Evolutionary conservation across 2,797 vertebrate genomes (phyloP).

Genomic region (Eidolon dupreanum): DNA sequence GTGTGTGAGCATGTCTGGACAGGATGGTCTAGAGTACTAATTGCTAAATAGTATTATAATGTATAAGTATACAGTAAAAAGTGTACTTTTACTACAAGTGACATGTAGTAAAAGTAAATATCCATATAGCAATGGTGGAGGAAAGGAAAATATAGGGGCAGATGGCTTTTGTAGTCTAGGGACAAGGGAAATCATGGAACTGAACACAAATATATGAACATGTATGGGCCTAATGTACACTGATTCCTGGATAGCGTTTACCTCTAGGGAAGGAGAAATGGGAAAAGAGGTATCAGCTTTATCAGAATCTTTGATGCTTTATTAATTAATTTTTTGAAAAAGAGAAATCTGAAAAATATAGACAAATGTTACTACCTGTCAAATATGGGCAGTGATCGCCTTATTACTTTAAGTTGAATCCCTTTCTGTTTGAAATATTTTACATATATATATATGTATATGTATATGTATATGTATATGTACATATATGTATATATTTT

Average conservation of each 20-base stretch:
- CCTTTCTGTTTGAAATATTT: neutral
- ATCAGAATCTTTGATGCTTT: neutral
- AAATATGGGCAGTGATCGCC: neutral
- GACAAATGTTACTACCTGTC: neutral
- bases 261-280: neutral
- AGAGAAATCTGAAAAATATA: neutral
- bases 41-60: no score
- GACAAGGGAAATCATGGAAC: neutral
- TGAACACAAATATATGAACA: neutral
- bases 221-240: neutral
- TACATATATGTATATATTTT: no score
- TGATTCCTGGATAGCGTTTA: neutral
- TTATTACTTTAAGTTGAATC: neutral
- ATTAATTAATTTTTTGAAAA: neutral
- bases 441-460: neutral
- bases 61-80: no score
- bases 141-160: neutral
- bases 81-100: neutral
- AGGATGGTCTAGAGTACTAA: no score
- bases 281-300: neutral
- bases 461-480: no score
- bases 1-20: neutral
- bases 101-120: neutral
- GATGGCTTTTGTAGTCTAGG: neutral
- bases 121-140: neutral